Conservation (phyloP, 1,140 invertebrate species). For the Chrysomallon squamiferum region DNA sequence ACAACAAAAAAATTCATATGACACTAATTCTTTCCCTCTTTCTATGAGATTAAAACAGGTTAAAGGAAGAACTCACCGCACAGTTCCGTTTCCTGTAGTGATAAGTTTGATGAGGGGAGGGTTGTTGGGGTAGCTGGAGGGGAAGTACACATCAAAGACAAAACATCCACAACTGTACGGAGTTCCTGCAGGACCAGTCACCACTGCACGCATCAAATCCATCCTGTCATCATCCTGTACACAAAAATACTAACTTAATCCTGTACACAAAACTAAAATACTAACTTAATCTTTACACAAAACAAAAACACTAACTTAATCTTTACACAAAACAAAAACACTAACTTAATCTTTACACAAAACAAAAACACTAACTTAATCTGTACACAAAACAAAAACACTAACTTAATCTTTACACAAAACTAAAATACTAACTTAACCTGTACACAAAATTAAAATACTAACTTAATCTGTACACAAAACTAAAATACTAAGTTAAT, state of each 20-base stretch:
- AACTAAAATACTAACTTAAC: too few relatives aligned
- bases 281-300: background rate
- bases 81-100: slow-evolving; percentile 46
- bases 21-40: too few relatives aligned
- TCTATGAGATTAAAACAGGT: too few relatives aligned
- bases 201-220: slow-evolving; percentile 42
- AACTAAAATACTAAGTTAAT: too few relatives aligned
- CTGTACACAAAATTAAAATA: too few relatives aligned
- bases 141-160: slow-evolving; percentile 56
- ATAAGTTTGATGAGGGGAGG: slow-evolving; percentile 51
- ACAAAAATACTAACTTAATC: background rate
- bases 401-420: too few relatives aligned
- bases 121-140: slow-evolving; percentile 43
- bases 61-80: slow-evolving; percentile 36
- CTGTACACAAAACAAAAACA: too few relatives aligned
- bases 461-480: too few relatives aligned
- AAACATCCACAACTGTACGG: slow-evolving; percentile 58
- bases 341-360: too few relatives aligned
- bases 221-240: slow-evolving; percentile 44
- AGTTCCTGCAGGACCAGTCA: slow-evolving; percentile 52
- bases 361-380: too few relatives aligned
- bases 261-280: background rate
- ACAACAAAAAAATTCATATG: too few relatives aligned
- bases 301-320: background rate
- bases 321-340: too few relatives aligned